Percentiles rank a stretch among this genome's conserved stretches.
These are phyloP conservation scores for Calyptomena viridis DNA, from an alignment of 2,113 vertebrate genomes.

Conservation along the genomic window DNA sequence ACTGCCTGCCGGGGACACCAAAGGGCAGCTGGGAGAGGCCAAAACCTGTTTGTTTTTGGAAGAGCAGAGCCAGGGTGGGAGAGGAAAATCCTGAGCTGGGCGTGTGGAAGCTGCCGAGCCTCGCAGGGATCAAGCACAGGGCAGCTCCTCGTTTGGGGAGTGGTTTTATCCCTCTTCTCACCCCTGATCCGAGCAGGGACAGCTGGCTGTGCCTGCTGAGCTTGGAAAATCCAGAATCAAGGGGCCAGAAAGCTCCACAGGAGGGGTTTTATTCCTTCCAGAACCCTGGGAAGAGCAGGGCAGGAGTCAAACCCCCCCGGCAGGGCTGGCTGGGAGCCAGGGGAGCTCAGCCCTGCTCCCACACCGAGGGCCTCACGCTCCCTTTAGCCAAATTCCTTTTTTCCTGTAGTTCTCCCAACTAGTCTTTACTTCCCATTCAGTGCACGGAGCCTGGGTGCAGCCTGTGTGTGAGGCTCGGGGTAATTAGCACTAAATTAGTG, in stretches of 20 bases:
- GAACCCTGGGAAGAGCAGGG: neutral
- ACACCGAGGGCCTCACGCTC: neutral
- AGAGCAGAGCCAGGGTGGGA: neutral
- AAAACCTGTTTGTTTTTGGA: neutral
- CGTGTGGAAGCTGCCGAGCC: neutral
- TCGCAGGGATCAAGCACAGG: too few species aligned
- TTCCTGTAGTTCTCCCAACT: neutral
- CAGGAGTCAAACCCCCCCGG: neutral
- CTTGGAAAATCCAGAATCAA: neutral
- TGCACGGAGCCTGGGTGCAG: neutral
- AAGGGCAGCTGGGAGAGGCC: neutral
- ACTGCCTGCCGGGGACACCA: rapidly evolving
- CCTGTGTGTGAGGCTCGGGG: neutral
- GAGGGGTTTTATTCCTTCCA: neutral
- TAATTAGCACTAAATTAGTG: slow-evolving; percentile 20
- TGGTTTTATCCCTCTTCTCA: neutral
- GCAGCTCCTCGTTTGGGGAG: too few species aligned
- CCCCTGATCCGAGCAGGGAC: neutral
- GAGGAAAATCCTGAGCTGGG: neutral
- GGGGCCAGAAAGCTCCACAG: neutral
- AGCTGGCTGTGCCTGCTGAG: rapidly evolving
- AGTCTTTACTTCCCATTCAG: neutral
- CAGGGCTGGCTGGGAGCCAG: neutral
- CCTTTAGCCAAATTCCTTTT: slow-evolving; percentile 4
- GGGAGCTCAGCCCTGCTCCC: neutral